Base-by-base conservation (phyloP, 2,888 invertebrate species). In the Stenoptilia bipunctidactyla region DNA sequence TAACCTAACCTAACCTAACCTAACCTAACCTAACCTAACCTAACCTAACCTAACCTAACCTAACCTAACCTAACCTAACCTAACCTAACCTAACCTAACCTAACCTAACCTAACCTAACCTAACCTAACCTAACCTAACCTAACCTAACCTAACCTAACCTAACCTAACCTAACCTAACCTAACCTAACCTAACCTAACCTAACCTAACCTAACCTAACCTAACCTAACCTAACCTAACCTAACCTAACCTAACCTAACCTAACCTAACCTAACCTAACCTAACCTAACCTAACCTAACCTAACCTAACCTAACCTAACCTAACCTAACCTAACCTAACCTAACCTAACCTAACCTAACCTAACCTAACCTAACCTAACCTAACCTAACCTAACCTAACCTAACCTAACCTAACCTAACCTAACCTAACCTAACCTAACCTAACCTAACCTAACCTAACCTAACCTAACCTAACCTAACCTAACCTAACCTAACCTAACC, bases 41-140 rank as follows among this genome's bases (percentile, higher is more conserved):
- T 42, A 42, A 42, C 42, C 42, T 42, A 42, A 42, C 42, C 42
- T 42, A 42, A 42, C 42, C 42, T 43, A 43, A 43, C 40, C 40
- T 43, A 43, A 40, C 38, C 40, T 38, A 40, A 43, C 38, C 40
- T 43, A 40, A 43, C 37, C 40, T 43, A 38, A 43, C 39, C 42
- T 39, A 42, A 42, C 39, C 42, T 42, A 37, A 37, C 37, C 37
- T 37, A 37, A 37, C 37, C 37, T 37, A 37, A 37, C 37, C 37
- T 37, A 37, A 36, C 36, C 36, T 35, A 27, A 36, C 40, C 27
- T 35, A 27, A 36, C 35, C 36, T 35, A 36, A 35, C 40, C 35
- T 40, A 36, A 36, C 36, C 36, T 27, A 40, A 35, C 33, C 36
- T 36, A 36, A 36, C 36, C 40, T 36, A 36, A 40, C 33, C 36